Percentiles rank a stretch among this genome's conserved stretches.
phyloP scores from a whole-genome alignment of 2,888 invertebrate genomes.

The Osmoderma eremita region DNA sequence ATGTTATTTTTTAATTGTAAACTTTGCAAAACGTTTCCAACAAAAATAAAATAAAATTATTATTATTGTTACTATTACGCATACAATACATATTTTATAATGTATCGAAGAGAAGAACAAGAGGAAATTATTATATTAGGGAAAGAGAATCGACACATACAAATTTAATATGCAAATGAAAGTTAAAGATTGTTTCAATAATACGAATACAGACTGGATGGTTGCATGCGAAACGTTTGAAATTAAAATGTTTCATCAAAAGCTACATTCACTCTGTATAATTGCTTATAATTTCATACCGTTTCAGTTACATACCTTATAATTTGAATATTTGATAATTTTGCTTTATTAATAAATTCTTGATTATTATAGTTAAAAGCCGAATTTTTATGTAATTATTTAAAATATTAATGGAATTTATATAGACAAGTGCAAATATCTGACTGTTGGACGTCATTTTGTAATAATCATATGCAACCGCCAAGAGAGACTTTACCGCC shows the following conservation, averaged over 20 bases:
- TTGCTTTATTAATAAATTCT: too few relatives aligned
- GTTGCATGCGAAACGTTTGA: too few relatives aligned
- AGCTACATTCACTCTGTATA: background rate
- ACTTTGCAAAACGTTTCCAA: constrained; percentile 54
- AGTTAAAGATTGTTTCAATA: background rate
- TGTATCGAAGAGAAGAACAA: constrained; percentile 43
- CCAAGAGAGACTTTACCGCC: background rate
- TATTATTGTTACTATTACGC: constrained; percentile 11
- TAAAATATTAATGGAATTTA: constrained; percentile 1
- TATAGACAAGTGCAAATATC: constrained; percentile 3
- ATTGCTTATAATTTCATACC: background rate
- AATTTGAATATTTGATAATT: too few relatives aligned
- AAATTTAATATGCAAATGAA: background rate
- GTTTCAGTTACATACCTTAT: too few relatives aligned
- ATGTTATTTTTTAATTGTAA: constrained; percentile 46
- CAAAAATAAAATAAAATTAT: constrained; percentile 49
- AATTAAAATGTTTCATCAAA: too few relatives aligned
- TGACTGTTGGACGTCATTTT: background rate
- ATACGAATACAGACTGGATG: background rate
- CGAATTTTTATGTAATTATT: background rate
- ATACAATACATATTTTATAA: constrained; percentile 48
- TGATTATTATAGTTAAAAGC: too few relatives aligned
- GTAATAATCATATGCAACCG: background rate
- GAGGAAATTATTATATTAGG: constrained; percentile 16
- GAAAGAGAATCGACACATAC: background rate